Conservation (phyloP, 2,113 vertebrate genomes). For the Capra hircus region DNA sequence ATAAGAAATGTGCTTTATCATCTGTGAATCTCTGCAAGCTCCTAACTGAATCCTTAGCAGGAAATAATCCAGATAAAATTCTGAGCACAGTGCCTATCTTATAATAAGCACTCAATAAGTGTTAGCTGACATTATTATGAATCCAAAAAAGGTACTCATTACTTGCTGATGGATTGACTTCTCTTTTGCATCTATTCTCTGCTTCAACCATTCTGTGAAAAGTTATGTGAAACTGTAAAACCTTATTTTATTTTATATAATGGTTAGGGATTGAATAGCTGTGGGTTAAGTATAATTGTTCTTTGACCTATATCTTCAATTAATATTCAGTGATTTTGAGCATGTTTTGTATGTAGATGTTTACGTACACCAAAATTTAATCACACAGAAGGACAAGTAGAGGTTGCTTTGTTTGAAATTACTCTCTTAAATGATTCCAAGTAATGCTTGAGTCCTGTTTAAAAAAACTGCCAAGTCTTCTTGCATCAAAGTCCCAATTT, state of each 20-base stretch:
- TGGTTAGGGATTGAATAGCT: neutral
- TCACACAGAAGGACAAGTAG: conserved; percentile 34
- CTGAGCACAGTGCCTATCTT: neutral
- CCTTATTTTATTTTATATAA: neutral
- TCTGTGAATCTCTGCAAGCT: neutral
- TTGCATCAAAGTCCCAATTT: conserved; percentile 65
- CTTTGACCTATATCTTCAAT: conserved; percentile 9
- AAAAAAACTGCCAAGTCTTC: conserved; percentile 63
- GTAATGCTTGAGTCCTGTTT: conserved; percentile 48
- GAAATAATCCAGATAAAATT: conserved; percentile 20
- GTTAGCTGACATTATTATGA: neutral
- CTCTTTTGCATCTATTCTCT: neutral
- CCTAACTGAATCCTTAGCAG: neutral
- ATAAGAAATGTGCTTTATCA: neutral
- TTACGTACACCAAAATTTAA: conserved; percentile 50
- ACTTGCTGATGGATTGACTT: neutral
- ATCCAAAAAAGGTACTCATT: neutral
- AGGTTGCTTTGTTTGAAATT: conserved; percentile 60
- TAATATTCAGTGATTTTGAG: conserved; percentile 37
- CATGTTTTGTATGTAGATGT: neutral
- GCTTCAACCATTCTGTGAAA: neutral
- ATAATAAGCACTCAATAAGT: neutral
- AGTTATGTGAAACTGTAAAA: conserved; percentile 2
- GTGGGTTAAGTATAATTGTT: neutral
- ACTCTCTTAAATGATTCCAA: conserved; percentile 60